Conservation (phyloP, 2,888 invertebrate genomes). For the Tenodera sinensis region DNA sequence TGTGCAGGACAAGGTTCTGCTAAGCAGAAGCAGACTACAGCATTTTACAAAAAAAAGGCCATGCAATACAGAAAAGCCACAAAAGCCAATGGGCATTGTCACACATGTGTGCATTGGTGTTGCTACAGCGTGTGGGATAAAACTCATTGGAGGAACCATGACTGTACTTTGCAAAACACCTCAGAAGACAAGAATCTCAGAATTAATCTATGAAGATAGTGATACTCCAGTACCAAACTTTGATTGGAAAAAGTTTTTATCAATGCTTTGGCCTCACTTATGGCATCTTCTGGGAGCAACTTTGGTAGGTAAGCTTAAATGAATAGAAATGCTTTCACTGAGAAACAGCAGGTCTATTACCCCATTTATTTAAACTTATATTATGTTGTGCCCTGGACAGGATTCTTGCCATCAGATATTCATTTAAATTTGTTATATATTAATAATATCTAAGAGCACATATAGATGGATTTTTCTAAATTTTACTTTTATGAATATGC, state of each 20-base stretch:
- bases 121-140: conserved; percentile 21
- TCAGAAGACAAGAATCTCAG: neutral
- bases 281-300: conserved; percentile 75
- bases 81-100: neutral
- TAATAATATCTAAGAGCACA: too few relatives aligned
- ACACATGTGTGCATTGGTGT: conserved; percentile 11
- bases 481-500: too few relatives aligned
- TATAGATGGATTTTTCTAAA: too few relatives aligned
- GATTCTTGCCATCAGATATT: too few relatives aligned
- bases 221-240: conserved; percentile 53
- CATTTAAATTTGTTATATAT: too few relatives aligned
- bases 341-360: too few relatives aligned
- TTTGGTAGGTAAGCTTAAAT: conserved; percentile 56
- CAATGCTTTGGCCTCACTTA: conserved; percentile 70
- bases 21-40: neutral
- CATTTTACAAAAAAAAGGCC: neutral
- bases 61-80: neutral
- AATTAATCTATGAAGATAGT: neutral
- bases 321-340: too few relatives aligned
- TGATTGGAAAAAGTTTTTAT: conserved; percentile 73
- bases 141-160: neutral
- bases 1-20: neutral
- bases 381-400: too few relatives aligned
- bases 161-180: conserved; percentile 9
- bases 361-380: too few relatives aligned